Evolutionary conservation across 2,888 invertebrate genomes (phyloP).

Genomic region (Acanthoscelides obtectus): DNA sequence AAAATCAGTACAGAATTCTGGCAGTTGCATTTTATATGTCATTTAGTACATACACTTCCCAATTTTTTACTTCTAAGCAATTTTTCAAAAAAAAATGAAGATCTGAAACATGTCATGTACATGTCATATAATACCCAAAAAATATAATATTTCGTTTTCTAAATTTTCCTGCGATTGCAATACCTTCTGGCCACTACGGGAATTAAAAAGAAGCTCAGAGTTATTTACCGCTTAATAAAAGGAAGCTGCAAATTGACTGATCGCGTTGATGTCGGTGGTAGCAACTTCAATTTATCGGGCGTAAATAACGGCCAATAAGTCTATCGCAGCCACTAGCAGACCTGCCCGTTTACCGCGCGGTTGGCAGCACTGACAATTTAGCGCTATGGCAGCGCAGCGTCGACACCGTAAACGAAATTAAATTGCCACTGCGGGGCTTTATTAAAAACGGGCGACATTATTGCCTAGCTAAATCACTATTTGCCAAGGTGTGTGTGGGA

Average conservation of each 20-base stretch:
- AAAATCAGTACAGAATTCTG: no score
- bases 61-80: no score
- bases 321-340: constrained; percentile 33
- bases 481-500: background rate
- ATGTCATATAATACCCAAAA: no score
- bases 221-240: constrained; percentile 26
- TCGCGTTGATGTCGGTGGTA: constrained; percentile 26
- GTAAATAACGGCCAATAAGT: constrained; percentile 48
- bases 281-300: constrained; percentile 42
- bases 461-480: constrained; percentile 1
- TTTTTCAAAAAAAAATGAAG: no score
- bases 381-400: background rate
- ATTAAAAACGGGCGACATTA: constrained; percentile 10
- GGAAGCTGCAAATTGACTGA: constrained; percentile 44
- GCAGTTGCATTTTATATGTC: no score
- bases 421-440: constrained; percentile 1
- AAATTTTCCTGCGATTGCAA: no score
- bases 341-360: background rate
- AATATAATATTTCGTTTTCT: no score
- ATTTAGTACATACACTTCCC: no score
- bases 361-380: background rate
- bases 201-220: constrained; percentile 5
- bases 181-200: no score
- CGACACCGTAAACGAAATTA: background rate
- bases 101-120: no score